Base-by-base conservation (phyloP, 2,797 vertebrate genomes). In the Sebastes elongatus region DNA sequence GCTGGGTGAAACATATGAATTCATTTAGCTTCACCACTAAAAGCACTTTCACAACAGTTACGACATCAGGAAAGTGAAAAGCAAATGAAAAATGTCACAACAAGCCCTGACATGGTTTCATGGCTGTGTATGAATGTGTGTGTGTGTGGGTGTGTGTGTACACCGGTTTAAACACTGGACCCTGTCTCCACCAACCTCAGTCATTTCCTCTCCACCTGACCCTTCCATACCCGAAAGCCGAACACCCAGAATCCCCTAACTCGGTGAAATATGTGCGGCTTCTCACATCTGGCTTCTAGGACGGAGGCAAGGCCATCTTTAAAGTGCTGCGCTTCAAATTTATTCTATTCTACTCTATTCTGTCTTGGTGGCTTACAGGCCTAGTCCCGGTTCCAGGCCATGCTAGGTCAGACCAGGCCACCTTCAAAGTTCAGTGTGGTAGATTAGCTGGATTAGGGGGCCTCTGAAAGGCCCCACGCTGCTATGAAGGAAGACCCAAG, bases 361-460 rank as follows among this genome's bases (percentile, higher is more conserved):
- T 82, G 27, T 83, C 81, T 71, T 77, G 7, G 0, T 82, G 80
- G 73, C 25, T 84, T 90, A 85, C 71, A 82, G 89, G 72, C 65
- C 90, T 72, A 76, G 89, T 85, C 75, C 87, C 78, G 55, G 86
- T 92, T 90, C 79, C 93, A 92, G 91, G 84, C 82, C 83, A 89
- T 72, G 75, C 88, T 92, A 92, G 93, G 93, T 93, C 91, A 95
- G 92, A 88, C 80, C 90, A 93, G 96, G 96, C 96, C 96, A 96
- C 97, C 97, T 97, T 97, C 96, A 96, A 96, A 97, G 97, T 97
- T 97, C 95, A 97, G 96, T 96, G 96, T 96, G 93, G 95, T 94
- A 97, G 97, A 98, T 98, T 98, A 98, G 97, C 95, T 96, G 97
- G 97, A 98, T 98, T 98, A 98, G 94, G 90, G 91, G 92, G 94